Base-by-base conservation (phyloP, 1,140 invertebrate species). In the Drosophila bipectinata region DNA sequence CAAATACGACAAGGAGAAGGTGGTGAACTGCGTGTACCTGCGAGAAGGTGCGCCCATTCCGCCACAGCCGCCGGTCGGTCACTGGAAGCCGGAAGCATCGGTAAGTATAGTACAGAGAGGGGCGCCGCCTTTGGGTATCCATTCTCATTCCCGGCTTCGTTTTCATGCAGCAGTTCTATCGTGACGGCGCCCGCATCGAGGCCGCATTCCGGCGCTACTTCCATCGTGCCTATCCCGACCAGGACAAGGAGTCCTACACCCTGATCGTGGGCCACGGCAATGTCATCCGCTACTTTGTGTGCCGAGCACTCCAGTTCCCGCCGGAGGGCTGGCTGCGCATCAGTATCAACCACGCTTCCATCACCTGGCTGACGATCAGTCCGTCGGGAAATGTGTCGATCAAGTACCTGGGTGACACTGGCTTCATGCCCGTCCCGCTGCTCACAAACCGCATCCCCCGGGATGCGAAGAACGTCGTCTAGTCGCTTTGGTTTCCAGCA, bases 211-310 rank as follows among this genome's bases (percentile, higher is more conserved):
- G 98, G 49, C 96, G 96, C 79, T 98, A 99, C 92, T 97, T 99
- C 92, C 95, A 99, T 92, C 93, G 99, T 59, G 98, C 99, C 15
- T 92, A 94, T 52, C 94, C 95, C 1, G 92, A 93, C 4, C 98
- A 99, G 92, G 93, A 95, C 49, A 93, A 95, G 61, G 98, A 99
- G 91, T 95, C 95, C 5, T 98, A 97, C 92, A 99, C 99, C 49
- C 91, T 99, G 28, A 93, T 99, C 47, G 98, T 99, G 4, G 99
- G 98, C 75, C 99, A 99, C 93, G 98, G 97, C 10, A 99, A 99
- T 93, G 98, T 99, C 9, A 99, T 99, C 79, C 93, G 99, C 62
- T 99, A 99, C 92, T 99, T 99, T 93, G 95, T 99, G 14, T 99
- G 98, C 93, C 98, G 98, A 92, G 98, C 98, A 0, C 92, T 99